Percentiles rank a stretch among this genome's conserved stretches.
Conservation (phyloP, 2,797 vertebrate genomes). For the Sparidentex hasta region DNA sequence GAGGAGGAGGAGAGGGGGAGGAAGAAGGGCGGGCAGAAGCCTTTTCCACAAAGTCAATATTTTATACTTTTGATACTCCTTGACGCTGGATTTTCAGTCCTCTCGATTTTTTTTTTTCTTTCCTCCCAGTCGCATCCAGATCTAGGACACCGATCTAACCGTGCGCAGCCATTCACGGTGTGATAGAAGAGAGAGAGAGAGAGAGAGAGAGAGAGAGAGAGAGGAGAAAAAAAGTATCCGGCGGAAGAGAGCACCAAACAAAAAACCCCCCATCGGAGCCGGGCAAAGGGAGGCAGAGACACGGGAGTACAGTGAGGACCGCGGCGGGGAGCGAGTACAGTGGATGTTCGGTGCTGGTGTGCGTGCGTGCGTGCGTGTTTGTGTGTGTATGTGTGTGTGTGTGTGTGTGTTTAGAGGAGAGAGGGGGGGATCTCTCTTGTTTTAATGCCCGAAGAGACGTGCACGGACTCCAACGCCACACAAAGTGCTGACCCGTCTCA, state of each 20-base stretch:
- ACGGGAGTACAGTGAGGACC: constrained; percentile 69
- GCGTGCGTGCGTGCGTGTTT: no score
- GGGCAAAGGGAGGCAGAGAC: constrained; percentile 35
- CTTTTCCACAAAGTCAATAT: constrained; percentile 83
- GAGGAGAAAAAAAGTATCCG: constrained; percentile 76
- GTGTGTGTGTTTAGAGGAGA: neutral
- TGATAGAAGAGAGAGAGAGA: neutral
- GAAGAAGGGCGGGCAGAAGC: constrained; percentile 77
- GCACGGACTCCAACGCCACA: constrained; percentile 37
- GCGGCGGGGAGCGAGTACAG: constrained; percentile 54
- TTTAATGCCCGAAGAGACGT: constrained; percentile 32
- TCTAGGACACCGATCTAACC: constrained; percentile 80
- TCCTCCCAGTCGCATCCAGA: constrained; percentile 63
- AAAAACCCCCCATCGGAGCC: constrained; percentile 48
- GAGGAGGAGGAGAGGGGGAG: constrained; percentile 66
- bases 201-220: no score
- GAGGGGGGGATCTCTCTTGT: constrained; percentile 23
- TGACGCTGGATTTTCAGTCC: constrained; percentile 74
- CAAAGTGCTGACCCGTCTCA: constrained; percentile 64
- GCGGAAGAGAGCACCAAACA: constrained; percentile 55
- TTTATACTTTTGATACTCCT: constrained; percentile 86
- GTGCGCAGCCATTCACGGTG: constrained; percentile 70
- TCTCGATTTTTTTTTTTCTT: constrained; percentile 38
- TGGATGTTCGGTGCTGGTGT: constrained; percentile 47
- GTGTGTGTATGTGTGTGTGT: no score